Conservation (phyloP, 2,797 vertebrate species). For the Pseudochirops corinnae region DNA sequence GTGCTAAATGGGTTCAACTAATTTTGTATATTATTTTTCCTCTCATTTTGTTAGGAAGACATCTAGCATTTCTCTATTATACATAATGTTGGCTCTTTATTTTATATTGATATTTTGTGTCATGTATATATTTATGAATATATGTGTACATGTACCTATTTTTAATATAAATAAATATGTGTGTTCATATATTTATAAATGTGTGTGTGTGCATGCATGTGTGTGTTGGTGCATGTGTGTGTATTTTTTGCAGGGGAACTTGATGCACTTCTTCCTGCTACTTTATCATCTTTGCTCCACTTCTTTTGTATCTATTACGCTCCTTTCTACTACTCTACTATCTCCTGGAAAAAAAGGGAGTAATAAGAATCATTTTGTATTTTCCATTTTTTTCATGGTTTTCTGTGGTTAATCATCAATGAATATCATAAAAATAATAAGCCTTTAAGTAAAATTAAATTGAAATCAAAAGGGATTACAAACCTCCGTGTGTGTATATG, state of each 20-base stretch:
- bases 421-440: background rate
- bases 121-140: background rate
- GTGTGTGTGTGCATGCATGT: background rate
- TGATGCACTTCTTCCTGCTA: background rate
- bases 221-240: background rate
- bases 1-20: background rate
- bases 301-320: background rate
- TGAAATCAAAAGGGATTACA: background rate
- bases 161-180: background rate
- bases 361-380: background rate
- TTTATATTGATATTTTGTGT: background rate
- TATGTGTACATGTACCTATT: too few relatives aligned
- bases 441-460: background rate
- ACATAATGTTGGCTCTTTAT: background rate
- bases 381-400: background rate
- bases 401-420: background rate
- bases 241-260: too few relatives aligned
- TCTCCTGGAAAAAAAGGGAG: too few relatives aligned
- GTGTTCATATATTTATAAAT: background rate
- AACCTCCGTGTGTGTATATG: background rate
- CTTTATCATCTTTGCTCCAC: background rate
- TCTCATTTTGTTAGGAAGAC: background rate
- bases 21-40: background rate
- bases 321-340: background rate
- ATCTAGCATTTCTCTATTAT: background rate